Evolutionary conservation across 2,888 invertebrate species (phyloP), one percentile per base, ranked within the genome.

Genomic region (Hemithea aestivaria): DNA sequence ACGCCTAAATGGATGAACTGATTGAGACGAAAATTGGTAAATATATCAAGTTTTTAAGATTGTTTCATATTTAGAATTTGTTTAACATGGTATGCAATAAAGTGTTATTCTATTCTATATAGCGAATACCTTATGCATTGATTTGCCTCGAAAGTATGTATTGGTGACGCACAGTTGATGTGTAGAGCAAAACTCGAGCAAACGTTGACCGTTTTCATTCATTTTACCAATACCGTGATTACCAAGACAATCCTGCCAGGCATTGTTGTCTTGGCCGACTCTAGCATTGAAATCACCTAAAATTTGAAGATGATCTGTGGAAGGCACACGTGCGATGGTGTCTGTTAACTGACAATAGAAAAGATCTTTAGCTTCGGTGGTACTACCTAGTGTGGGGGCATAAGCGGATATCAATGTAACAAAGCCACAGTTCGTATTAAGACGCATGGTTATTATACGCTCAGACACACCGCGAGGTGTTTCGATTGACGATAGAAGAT

Each of bases 61-160:
- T n/a, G n/a, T n/a, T n/a, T n/a, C n/a, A n/a, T n/a, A n/a, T n/a
- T n/a, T n/a, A n/a, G n/a, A n/a, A n/a, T n/a, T n/a, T n/a, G n/a
- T n/a, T n/a, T n/a, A n/a, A n/a, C n/a, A n/a, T n/a, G n/a, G n/a
- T n/a, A n/a, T n/a, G n/a, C n/a, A n/a, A n/a, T n/a, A n/a, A n/a
- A n/a, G n/a, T n/a, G n/a, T n/a, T n/a, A n/a, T n/a, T n/a, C n/a
- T n/a, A n/a, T n/a, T n/a, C n/a, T n/a, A n/a, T n/a, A n/a, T n/a
- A n/a, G n/a, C n/a, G n/a, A n/a, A 53, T 0, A 51, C 51, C 44
- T 48, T 51, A 2, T 26, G 49, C 1, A n/a, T 20, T 1, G 9
- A 5, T 24, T 44, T 51, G 12, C 33, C 27, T 16, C 40, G 48
- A 8, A 30, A 22, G 11, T 30, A 22, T 2, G 30, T 30, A 8